These are phyloP conservation scores for Ahaetulla prasina DNA, from an alignment of 2,113 vertebrate species.

Conservation along the genomic window DNA sequence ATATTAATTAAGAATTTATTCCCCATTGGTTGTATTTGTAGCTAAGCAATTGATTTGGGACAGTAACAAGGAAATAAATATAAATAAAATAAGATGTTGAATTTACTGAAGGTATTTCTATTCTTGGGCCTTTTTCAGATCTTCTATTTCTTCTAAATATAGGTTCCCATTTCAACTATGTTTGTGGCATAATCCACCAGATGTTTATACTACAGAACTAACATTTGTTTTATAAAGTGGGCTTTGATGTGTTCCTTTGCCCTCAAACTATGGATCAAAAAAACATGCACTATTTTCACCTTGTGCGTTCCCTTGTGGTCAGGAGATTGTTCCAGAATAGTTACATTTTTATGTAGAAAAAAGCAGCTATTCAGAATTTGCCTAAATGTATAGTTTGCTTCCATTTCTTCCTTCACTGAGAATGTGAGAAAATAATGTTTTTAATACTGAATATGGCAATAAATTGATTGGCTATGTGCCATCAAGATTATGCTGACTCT, in stretches of 20 bases:
- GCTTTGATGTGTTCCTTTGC: not conserved
- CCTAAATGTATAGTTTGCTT: not conserved
- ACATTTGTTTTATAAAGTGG: not conserved
- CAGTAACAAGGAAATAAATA: no score
- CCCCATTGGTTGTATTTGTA: not conserved
- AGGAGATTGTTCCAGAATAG: not conserved
- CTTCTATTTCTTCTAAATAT: not conserved
- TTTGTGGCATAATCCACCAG: not conserved
- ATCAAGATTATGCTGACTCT: not conserved
- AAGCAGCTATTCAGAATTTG: not conserved
- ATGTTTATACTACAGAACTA: not conserved
- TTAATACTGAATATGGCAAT: not conserved
- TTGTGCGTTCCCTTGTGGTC: not conserved
- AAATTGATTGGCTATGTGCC: not conserved
- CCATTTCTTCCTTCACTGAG: not conserved
- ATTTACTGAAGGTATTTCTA: slow-evolving; percentile 15
- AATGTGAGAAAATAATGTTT: not conserved
- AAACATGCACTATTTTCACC: not conserved
- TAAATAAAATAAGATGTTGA: not conserved
- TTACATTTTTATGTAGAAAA: not conserved
- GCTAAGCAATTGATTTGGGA: not conserved
- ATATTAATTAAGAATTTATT: not conserved
- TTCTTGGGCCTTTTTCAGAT: slow-evolving; percentile 1
- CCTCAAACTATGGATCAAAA: not conserved
- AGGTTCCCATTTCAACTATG: not conserved